Percentiles rank a stretch among this genome's conserved stretches.
Conservation (phyloP, 2,113 vertebrate species). For the Misgurnus mizolepis region DNA sequence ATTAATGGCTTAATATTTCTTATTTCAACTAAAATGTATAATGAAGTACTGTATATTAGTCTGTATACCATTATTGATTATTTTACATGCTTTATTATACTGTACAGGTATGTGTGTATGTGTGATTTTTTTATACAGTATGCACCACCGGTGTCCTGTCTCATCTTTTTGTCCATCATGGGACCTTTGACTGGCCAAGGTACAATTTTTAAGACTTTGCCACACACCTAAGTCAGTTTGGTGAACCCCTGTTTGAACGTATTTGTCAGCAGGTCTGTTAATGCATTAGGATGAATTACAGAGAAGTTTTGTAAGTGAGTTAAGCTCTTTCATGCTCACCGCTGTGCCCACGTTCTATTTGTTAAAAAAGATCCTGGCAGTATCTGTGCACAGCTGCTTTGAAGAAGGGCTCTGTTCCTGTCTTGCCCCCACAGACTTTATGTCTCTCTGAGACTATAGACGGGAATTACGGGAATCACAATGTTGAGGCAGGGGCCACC, state of each 20-base stretch:
- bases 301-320: conserved; percentile 13
- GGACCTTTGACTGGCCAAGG: too few relatives aligned
- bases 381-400: conserved; percentile 12
- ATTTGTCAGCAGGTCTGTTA: conserved; percentile 9
- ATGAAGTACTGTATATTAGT: too few relatives aligned
- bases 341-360: neutral
- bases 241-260: neutral
- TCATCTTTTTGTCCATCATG: too few relatives aligned
- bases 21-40: too few relatives aligned
- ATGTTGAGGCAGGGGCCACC: conserved; percentile 1
- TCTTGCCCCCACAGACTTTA: neutral
- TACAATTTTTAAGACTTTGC: too few relatives aligned
- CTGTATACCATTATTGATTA: too few relatives aligned
- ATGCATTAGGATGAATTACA: conserved; percentile 30
- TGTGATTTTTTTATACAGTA: too few relatives aligned
- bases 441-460: conserved; percentile 2
- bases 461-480: neutral
- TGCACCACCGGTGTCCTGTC: too few relatives aligned
- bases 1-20: too few relatives aligned
- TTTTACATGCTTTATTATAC: too few relatives aligned
- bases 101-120: too few relatives aligned
- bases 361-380: conserved; percentile 32
- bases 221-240: too few relatives aligned
- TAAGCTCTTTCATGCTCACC: neutral
- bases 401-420: neutral